These are phyloP conservation scores for Nautilus pompilius DNA, from an alignment of 1,140 invertebrate genomes.

Conservation along the genomic window DNA sequence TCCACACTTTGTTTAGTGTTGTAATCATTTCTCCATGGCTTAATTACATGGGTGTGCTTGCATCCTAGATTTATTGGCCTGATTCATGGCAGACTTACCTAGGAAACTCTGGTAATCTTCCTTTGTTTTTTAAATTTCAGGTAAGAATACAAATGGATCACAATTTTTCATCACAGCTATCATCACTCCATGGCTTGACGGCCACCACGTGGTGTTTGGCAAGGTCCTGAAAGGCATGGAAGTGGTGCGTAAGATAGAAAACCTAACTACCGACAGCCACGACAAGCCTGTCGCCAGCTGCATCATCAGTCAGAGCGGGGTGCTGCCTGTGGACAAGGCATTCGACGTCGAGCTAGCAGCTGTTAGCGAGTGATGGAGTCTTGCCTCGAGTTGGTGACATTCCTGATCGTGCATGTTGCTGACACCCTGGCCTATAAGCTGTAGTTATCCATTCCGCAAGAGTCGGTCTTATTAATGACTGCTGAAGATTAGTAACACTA, in stretches of 20 bases:
- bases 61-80: no score
- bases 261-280: constrained; percentile 66
- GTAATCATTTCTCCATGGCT: no score
- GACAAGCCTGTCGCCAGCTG: constrained; percentile 70
- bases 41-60: no score
- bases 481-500: no score
- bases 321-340: constrained; percentile 68
- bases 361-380: background rate
- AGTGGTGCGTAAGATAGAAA: constrained; percentile 40
- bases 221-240: constrained; percentile 73
- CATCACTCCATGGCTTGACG: constrained; percentile 89
- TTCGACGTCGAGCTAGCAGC: constrained; percentile 55
- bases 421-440: no score
- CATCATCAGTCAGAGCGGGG: constrained; percentile 69
- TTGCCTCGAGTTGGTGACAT: no score
- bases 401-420: no score
- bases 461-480: no score
- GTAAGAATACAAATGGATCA: constrained; percentile 52
- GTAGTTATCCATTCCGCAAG: no score
- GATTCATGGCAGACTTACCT: no score
- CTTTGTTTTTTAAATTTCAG: constrained; percentile 13
- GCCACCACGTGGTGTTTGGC: constrained; percentile 89
- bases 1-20: no score
- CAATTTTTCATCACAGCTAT: constrained; percentile 73
- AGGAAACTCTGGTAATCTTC: no score